A percentile compares a stretch with the other conserved stretches of the same genome.
These are phyloP conservation scores for Myotis daubentonii DNA, from an alignment of 2,797 vertebrate genomes.

Conservation along the genomic window DNA sequence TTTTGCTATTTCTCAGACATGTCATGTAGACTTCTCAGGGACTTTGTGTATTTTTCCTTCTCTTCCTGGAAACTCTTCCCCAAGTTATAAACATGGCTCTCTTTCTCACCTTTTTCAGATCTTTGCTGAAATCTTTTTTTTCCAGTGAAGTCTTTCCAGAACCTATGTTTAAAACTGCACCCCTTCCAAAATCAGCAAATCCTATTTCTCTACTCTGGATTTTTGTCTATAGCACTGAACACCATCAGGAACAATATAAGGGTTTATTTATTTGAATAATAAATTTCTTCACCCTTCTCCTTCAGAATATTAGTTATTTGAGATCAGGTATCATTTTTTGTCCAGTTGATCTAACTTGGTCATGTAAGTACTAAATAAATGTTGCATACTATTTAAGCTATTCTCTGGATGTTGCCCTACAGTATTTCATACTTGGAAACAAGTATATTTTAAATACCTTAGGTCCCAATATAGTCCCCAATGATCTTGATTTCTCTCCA, in stretches of 20 bases:
- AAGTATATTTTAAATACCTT: background rate
- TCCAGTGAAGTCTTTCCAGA: background rate
- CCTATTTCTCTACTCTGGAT: background rate
- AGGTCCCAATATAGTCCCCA: background rate
- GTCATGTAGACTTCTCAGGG: background rate
- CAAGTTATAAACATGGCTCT: background rate
- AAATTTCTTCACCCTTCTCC: background rate
- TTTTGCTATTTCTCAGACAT: slow-evolving; percentile 9
- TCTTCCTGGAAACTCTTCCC: background rate
- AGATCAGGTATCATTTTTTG: background rate
- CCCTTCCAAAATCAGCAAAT: background rate
- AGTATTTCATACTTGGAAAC: background rate
- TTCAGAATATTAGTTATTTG: background rate
- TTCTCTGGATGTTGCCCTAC: background rate
- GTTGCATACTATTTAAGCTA: background rate
- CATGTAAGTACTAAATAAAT: background rate
- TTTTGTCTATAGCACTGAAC: background rate
- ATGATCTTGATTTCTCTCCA: background rate
- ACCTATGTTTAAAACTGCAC: background rate
- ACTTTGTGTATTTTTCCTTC: background rate
- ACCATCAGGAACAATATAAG: background rate
- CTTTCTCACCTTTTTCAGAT: background rate
- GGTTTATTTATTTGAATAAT: slow-evolving; percentile 33
- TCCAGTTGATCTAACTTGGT: background rate
- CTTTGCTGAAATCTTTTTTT: slow-evolving; percentile 27